phyloP scores from a whole-genome alignment of 2,888 invertebrate species.

The Zelleria hepariella region DNA sequence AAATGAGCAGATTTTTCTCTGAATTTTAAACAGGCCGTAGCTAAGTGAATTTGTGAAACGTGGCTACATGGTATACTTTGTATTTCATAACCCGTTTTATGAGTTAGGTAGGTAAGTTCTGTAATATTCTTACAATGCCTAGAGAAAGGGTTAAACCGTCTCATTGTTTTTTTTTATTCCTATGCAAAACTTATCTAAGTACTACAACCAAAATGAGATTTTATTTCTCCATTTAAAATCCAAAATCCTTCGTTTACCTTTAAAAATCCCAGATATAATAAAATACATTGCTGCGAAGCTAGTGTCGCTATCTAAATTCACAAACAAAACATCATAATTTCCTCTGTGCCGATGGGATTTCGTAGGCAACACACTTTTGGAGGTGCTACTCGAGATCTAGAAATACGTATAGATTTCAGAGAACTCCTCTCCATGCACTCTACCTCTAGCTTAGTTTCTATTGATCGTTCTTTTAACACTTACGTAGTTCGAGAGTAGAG shows the following conservation, averaged over 20 bases:
- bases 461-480: no score
- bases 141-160: no score
- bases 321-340: constrained; percentile 22
- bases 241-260: not conserved
- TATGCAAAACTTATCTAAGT: no score
- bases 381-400: not conserved
- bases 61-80: not conserved
- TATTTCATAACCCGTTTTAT: not conserved
- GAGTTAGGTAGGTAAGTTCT: no score
- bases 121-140: no score
- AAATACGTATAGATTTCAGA: no score
- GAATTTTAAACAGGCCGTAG: not conserved
- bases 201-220: no score
- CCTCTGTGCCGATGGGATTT: constrained; percentile 22
- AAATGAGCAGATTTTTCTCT: not conserved
- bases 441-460: no score
- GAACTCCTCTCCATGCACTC: no score
- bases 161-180: no score
- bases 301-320: not conserved
- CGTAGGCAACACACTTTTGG: constrained; percentile 9
- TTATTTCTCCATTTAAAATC: no score
- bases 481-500: not conserved
- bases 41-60: not conserved
- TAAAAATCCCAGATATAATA: not conserved
- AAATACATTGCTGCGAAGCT: not conserved